phyloP scores from a whole-genome alignment of 2,797 vertebrate species.

The Falco novaeseelandiae region DNA sequence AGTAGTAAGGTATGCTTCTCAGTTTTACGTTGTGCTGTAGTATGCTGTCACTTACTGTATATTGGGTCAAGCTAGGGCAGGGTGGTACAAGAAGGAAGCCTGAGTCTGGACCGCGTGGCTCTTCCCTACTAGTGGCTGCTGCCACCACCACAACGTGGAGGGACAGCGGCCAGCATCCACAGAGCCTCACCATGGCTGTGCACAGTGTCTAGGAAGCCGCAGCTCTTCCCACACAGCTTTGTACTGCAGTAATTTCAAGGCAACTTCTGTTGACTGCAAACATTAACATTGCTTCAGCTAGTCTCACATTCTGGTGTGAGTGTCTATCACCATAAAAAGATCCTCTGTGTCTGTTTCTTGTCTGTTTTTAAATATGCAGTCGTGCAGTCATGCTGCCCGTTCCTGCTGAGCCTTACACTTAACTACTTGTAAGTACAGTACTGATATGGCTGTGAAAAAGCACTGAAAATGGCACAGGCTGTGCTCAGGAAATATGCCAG shows the following conservation, averaged over 20 bases:
- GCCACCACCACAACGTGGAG: background rate
- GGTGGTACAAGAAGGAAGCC: background rate
- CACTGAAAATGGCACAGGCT: conserved; percentile 57
- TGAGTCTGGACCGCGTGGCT: background rate
- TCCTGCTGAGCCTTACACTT: conserved; percentile 59
- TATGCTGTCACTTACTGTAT: background rate
- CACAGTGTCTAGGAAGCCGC: background rate
- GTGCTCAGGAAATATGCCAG: conserved; percentile 35
- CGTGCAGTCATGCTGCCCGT: conserved; percentile 35
- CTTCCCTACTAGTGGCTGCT: background rate
- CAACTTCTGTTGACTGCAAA: conserved; percentile 57
- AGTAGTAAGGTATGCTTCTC: background rate
- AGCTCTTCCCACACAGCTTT: conserved; percentile 9
- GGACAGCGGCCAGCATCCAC: background rate
- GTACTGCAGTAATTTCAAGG: conserved; percentile 29
- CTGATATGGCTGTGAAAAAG: conserved; percentile 46
- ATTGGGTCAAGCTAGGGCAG: background rate
- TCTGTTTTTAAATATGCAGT: conserved; percentile 57
- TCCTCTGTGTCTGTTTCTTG: conserved; percentile 50
- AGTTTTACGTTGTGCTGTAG: background rate
- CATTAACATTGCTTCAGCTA: conserved; percentile 47
- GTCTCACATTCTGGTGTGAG: conserved; percentile 57
- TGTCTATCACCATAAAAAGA: conserved; percentile 58
- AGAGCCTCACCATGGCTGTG: accelerated
- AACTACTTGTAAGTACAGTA: conserved; percentile 41